Evolutionary conservation across 2,797 vertebrate species (phyloP), one percentile per base, ranked within the genome.

Genomic region (Tenualosa ilisha): DNA sequence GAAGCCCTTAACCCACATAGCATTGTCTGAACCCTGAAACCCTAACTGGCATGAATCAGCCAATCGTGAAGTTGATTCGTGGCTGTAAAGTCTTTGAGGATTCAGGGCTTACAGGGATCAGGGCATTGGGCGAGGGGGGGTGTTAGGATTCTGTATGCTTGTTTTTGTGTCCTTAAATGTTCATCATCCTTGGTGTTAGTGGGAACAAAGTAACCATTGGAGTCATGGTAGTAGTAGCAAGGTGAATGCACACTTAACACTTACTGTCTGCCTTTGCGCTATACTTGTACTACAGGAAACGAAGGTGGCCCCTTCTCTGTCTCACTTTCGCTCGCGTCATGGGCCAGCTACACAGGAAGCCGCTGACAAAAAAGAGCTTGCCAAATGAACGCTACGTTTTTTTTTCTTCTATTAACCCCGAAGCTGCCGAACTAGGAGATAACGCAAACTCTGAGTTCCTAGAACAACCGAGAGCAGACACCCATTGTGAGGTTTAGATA

Each of bases 321-420:
- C 54, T 82, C 54, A 53, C 54, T 82, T 82, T 79, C 72, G 72
- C 72, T 79, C 37, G 72, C 72, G 72, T 79, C 40, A 79, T 46
- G 72, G 72, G 40, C 12, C 26, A 37, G 24, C n/a, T 37, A 37
- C 17, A 79, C 72, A 46, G 72, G 72, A 79, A 68, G 59, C n/a
- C 59, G 8, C 54, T 86, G 54, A 79, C 37, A 79, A 17, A 51
- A 22, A 40, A 46, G 72, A 79, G 72, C 43, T 46, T 79, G 72
- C 63, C 24, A 15, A 40, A 75, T 17, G 31, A 75, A 37, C 68
- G 6, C 3, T 11, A 15, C 12, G 13, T 22, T 56, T 51, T 51
- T 50, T 50, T 51, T 22, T 56, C 20, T 56, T 56, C 43, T 79
- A 46, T 79, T 43, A 79, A 79, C 37, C 72, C 72, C 37, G 11